A percentile compares a stretch with the other conserved stretches of the same genome.
phyloP scores from a whole-genome alignment of 2,888 invertebrate genomes.

The Tromatobia lineatoria region DNA sequence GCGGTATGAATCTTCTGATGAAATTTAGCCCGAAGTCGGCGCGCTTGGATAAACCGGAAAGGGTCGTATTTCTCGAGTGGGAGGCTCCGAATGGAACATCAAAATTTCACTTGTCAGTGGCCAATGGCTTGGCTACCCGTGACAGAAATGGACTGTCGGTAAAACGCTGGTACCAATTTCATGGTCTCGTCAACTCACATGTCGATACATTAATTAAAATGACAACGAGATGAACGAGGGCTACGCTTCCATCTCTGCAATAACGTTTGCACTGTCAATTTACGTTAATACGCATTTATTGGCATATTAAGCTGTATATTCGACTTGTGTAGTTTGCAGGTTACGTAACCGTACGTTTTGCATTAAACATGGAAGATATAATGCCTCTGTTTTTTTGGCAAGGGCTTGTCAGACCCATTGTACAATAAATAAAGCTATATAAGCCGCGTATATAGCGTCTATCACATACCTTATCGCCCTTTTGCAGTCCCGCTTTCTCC shows the following conservation, averaged over 20 bases:
- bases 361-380: not conserved
- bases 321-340: too few relatives aligned
- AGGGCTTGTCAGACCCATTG: too few relatives aligned
- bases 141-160: not conserved
- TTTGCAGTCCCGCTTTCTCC: conserved; percentile 94
- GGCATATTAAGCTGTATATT: not conserved
- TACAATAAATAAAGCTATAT: not conserved
- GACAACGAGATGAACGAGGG: conserved; percentile 22
- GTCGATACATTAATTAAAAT: conserved; percentile 76
- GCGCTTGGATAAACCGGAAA: not conserved
- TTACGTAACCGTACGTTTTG: not conserved
- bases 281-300: conserved; percentile 8
- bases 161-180: conserved; percentile 10
- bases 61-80: not conserved
- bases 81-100: not conserved
- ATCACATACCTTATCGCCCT: conserved; percentile 92
- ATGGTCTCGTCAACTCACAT: conserved; percentile 49
- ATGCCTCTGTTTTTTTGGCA: too few relatives aligned
- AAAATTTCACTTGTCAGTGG: conserved; percentile 1
- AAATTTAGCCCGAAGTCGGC: not conserved
- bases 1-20: not conserved
- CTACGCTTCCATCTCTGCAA: not conserved
- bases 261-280: not conserved
- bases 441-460: conserved; percentile 13
- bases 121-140: not conserved